Base-by-base conservation (phyloP, 2,797 vertebrate genomes). In the Hipposideros larvatus region DNA sequence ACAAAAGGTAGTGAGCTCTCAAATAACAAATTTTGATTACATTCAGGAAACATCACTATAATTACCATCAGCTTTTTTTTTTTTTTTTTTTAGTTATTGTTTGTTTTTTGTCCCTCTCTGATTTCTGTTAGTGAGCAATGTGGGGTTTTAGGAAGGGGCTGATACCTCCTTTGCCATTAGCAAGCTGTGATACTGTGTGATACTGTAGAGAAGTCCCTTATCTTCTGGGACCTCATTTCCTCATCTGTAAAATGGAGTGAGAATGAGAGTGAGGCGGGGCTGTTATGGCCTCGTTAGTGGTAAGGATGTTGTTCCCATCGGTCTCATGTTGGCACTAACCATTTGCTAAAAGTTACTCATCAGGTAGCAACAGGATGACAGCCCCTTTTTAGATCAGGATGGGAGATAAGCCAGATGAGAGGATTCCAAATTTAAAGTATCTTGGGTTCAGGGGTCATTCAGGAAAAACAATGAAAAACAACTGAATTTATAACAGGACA, bases 31-130 rank as follows among this genome's bases (percentile, higher is more conserved):
- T 84, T 91, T 28, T 68, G 26, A 41, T 61, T 61, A 59, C 6
- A 86, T 87, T 90, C 90, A 59, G 79, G 57, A 93, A 78, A 31
- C 74, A 57, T 89, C 70, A 51, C 26, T 89, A 94, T 57, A 89
- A 79, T 48, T 68, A 63, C 31, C n/a, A 51, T 73, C 11, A 18
- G 5, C 46, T 59, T 43, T 55, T 89, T 37, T 63, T 28, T 61
- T 41, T 61, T 79, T n/a, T 11, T 66, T 68, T 78, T 59, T 43
- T 43, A 4, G 43, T 43, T 37, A 37, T 37, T 37, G 37, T 37
- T 37, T 37, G 37, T 37, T 37, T 37, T 37, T 43, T 43, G 6
- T 4, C 43, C 28, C 37, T 70, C 37, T 83, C 0, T 82, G 14
- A 82, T 53, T 90, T 87, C 78, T 51, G 5, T 46, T 46, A 26